Base-by-base conservation (phyloP, 30 jellyfish, hydroid and myxozoan species). In the Cassiopea andromeda region DNA sequence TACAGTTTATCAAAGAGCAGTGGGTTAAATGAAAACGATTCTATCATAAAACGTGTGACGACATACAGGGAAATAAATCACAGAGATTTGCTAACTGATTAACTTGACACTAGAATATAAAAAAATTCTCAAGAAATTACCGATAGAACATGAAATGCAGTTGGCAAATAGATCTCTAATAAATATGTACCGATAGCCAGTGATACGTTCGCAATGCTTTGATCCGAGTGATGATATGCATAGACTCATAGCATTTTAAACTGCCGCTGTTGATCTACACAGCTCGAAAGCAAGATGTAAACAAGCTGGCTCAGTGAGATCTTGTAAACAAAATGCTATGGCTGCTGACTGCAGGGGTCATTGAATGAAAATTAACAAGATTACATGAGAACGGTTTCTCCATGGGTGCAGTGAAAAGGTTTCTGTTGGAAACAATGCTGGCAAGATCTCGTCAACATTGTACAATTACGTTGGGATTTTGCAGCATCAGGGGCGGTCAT, bases 331-430 rank as follows among this genome's bases (percentile, higher is more conserved):
- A 69, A 81, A 60, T 70, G 48, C 67, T 72, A 45, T 38, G 70
- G 80, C 90, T 66, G 90, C 46, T 38, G 70, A 71, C 90, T 66
- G 90, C 70, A 61, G 90, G 80, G 79, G 79, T 81, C 90, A 59
- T 81, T 81, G 90, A 81, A 81, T 43, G 58, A n/a, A 70, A 81
- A 15, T 81, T 81, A 47, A 81, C 90, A 49, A 69, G 90, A 81
- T 81, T 67, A 81, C 69, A 16, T 14, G 54, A 66, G 67, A 48
- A 81, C 66, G 90, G 64, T 67, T 81, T 69, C 86, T 38, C 86
- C 48, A 69, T 50, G 74, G 79, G 79, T 17, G 43, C 8, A 64
- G 43, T 64, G 38, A 64, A 64, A 4, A 54, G 64, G 12, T 27
- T 66, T 19, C 75, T 2, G 27, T 15, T 16, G 75, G 54, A 70